A percentile compares a stretch with the other conserved stretches of the same genome.
Evolutionary conservation across 2,113 vertebrate species (phyloP).

Genomic region (Stomatorhinus ivindoensis): DNA sequence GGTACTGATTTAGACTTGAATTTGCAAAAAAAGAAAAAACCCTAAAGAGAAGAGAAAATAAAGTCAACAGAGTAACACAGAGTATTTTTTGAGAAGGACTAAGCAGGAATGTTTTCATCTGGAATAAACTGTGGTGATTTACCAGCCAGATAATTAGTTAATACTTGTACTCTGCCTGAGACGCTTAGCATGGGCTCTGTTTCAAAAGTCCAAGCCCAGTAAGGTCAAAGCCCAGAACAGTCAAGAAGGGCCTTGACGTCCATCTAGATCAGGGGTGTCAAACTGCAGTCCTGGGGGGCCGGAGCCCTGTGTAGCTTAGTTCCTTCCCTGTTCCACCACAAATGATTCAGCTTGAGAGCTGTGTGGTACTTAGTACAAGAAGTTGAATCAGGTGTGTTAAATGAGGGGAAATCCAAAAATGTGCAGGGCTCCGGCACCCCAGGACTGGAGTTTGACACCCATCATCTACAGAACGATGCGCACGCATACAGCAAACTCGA

Average conservation of each 20-base stretch:
- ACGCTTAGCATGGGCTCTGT: neutral
- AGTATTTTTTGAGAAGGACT: neutral
- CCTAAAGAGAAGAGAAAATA: neutral
- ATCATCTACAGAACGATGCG: neutral
- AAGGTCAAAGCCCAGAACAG: neutral
- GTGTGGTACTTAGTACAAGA: no score
- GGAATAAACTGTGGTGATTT: neutral
- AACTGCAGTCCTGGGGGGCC: no score
- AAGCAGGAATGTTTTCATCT: neutral
- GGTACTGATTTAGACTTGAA: neutral
- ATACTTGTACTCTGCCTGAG: neutral
- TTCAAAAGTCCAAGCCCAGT: neutral
- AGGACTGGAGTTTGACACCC: no score
- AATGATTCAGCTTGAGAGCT: no score
- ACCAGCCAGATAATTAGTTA: neutral
- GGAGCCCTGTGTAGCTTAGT: no score
- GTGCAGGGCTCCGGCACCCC: no score
- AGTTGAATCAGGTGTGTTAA: no score
- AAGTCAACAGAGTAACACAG: neutral
- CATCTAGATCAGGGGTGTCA: neutral
- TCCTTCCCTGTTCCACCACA: no score
- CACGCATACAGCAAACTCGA: neutral
- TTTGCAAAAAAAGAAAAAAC: neutral
- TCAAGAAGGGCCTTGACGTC: neutral
- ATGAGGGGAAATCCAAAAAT: no score